Base-by-base conservation (phyloP, 2,888 invertebrate genomes). In the Selenia dentaria region DNA sequence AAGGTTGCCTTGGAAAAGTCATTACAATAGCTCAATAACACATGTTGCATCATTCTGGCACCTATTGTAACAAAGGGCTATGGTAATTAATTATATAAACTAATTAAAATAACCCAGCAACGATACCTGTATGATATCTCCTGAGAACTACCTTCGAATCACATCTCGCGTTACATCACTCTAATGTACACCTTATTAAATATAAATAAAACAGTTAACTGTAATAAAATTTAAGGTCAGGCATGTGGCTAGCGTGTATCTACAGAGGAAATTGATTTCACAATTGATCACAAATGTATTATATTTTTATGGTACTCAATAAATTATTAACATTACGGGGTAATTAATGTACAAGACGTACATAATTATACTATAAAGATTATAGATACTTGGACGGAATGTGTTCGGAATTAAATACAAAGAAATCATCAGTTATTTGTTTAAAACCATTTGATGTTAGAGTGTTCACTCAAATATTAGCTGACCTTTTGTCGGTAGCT, bases 191-290 rank as follows among this genome's bases (percentile, higher is more conserved):
- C n/a, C n/a, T 8, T 3, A 18, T 10, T 25, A 11, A 25, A 31
- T 25, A 14, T 33, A 8, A 39, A 27, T 43, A 20, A 13, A 42
- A 49, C 35, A 39, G 29, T 46, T 43, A 31, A 39, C 16, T 14
- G 42, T 29, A 43, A 49, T 49, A 49, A 49, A 43, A 35, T 18
- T 27, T 32, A 40, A 49, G 49, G 49, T 43, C 43, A 32, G 14
- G 25, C 24, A 37, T 38, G 26, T 38, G 40, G 40, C 31, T 35
- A 29, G 18, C 16, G 33, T n/a, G 22, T 25, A 13, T 45, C 6
- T 6, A 26, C 35, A 46, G 24, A 35, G 46, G 46, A 46, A 40
- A 36, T 46, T 20, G 40, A 29, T 40, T 46, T 35, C 46, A 8
- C 40, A 46, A 46, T 34, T 12, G 22, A 16, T 3, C 9, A 25